phyloP scores from a whole-genome alignment of 2,888 invertebrate genomes.

The Lysandra coridon region DNA sequence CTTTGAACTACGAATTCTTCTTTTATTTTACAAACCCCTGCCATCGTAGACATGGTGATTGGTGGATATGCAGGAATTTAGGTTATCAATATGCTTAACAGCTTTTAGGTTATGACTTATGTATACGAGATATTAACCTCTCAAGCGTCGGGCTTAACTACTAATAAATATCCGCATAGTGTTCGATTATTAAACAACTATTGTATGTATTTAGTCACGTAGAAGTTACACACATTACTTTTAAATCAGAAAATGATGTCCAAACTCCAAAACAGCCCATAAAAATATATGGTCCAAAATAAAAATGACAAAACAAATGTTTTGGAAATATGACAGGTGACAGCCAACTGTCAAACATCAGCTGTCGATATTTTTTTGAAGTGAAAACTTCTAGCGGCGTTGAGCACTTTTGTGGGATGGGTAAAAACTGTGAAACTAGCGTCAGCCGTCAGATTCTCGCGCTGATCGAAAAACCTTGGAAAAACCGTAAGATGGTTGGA shows the following conservation, averaged over 20 bases:
- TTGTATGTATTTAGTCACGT: background rate
- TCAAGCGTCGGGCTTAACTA: background rate
- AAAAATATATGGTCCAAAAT: background rate
- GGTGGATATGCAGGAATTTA: background rate
- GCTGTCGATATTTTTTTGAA: too few species aligned
- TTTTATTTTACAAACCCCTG: constrained; percentile 70
- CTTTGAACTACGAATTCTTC: constrained; percentile 46
- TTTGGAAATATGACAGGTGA: constrained; percentile 1
- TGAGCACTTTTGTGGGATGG: too few species aligned
- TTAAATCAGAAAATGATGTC: background rate
- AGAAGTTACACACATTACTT: background rate
- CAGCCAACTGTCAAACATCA: background rate
- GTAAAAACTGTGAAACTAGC: too few species aligned
- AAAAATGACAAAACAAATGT: background rate
- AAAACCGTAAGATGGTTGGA: too few species aligned
- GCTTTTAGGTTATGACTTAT: constrained; percentile 24
- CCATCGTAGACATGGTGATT: constrained; percentile 52
- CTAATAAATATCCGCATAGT: background rate
- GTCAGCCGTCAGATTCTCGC: too few species aligned
- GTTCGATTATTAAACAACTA: background rate
- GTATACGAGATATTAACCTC: background rate
- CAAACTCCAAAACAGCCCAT: background rate
- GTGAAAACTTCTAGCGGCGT: too few species aligned
- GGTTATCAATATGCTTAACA: constrained; percentile 22
- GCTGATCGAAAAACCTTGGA: too few species aligned